Base-by-base conservation (phyloP, 2,888 invertebrate genomes). In the Dendrolimus houi region DNA sequence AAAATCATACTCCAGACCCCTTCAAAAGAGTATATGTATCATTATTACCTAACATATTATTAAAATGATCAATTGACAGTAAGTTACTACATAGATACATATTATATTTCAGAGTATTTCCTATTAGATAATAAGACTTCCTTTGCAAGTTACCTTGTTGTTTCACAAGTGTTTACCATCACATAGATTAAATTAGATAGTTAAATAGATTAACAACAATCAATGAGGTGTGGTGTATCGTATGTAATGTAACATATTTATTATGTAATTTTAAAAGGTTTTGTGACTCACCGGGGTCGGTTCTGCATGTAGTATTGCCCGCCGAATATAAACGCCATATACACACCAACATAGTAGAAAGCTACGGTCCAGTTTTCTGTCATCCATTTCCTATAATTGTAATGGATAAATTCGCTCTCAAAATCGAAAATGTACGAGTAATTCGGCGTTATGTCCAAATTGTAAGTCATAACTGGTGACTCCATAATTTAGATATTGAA, bases 341-440 rank as follows among this genome's bases (percentile, higher is more conserved):
- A 99, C 66, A 96, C 92, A 65, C 96, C 96, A 65, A 96, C 92
- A 79, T 95, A 95, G 76, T 97, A 97, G 87, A 98, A 97, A 58
- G 96, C 96, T 78, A 96, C 94, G 59, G 96, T 97, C 99, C 99
- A 99, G 85, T 99, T 97, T 74, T 96, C 94, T 67, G 95, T 94
- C 98, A 99, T 99, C 98, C 98, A 99, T 88, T 94, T 94, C 79
- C 96, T 94, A 70, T 96, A 96, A 70, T 95, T 94, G 73, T 95
- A 93, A 78, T 98, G 97, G 77, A 96, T 96, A 86, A 98, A 99
- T 79, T 96, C 95, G 80, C 96, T 95, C 91, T 99, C 99, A 79
- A 99, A 98, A 76, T 97, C 96, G 90, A 99, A 98, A 80, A 98
- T 94, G 85, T 97, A 97, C 54, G 97, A 96, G 87, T 98, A 98